These are phyloP conservation scores for Neodiprion fabricii DNA, from an alignment of 1,140 invertebrate species.

Conservation along the genomic window DNA sequence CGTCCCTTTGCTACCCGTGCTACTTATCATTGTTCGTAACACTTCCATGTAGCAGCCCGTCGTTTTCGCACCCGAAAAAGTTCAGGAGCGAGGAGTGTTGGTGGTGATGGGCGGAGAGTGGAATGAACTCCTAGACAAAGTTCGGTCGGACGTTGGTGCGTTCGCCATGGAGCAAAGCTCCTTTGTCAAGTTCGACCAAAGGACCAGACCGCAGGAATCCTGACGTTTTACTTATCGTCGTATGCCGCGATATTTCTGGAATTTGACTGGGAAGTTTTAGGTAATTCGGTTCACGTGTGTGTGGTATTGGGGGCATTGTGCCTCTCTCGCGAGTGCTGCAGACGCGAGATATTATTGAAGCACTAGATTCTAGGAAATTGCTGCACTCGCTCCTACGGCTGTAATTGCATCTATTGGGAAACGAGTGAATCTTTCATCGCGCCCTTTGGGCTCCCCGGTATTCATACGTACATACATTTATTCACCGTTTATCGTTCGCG, in stretches of 20 bases:
- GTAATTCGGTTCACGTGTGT: neutral
- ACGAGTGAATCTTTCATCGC: neutral
- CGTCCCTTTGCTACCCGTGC: no score
- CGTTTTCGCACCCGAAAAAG: no score
- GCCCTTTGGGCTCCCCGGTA: no score
- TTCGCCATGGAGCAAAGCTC: neutral
- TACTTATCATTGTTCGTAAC: no score
- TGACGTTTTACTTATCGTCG: neutral
- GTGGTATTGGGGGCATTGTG: neutral
- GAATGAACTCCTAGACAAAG: neutral
- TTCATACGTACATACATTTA: no score
- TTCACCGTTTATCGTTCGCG: no score
- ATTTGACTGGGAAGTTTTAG: neutral
- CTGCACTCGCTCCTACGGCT: neutral
- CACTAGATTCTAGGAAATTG: neutral
- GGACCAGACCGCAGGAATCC: neutral
- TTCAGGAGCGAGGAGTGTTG: no score
- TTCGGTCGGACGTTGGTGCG: neutral
- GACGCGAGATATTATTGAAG: neutral
- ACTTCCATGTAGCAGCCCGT: no score
- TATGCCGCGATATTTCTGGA: constrained; percentile 4
- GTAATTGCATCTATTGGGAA: constrained; percentile 3
- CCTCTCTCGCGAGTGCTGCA: neutral
- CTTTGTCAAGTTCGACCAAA: neutral
- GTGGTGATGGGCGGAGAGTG: neutral